Base-by-base conservation (phyloP, 2,113 vertebrate genomes). In the Blennius ocellaris region DNA sequence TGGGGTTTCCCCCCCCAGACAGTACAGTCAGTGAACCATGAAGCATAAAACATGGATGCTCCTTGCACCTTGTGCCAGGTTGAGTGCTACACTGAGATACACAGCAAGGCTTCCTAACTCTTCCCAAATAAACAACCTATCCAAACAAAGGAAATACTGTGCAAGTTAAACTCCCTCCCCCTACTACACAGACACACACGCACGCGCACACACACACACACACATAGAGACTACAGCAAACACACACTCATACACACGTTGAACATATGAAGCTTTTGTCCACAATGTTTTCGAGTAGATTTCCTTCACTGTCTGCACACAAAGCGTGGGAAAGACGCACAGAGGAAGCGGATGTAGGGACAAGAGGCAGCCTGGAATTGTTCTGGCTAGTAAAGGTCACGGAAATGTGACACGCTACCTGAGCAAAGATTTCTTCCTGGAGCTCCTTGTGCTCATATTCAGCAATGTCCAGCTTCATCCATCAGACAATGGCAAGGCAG, bases 291-390 rank as follows among this genome's bases (percentile, higher is more conserved):
- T 89, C 78, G 68, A 87, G 88, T 89, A 89, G 90, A 85, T 91
- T 94, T 93, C 92, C 94, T 93, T 92, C 90, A 86, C 86, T 92
- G 90, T 93, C 91, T 81, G 78, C 78, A 73, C 77, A 75, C 80
- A 54, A 83, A 91, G 90, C 93, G 93, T 95, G 94, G 93, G 93
- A 95, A 95, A 93, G 90, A 92, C 89, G 85, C 87, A 82, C 76
- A 82, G 82, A 94, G 94, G 93, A 94, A 94, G 85, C 89, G 91
- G 92, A 92, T 75, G 67, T 84, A 67, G 80, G 83, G 81, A 69
- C 90, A 89, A 90, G 85, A 93, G 91, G 83, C 87, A 82, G 88
- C 90, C 90, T 94, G 90, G 90, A 92, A 94, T 94, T 94, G 94
- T 94, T 94, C 92, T 92, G 78, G 78, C 85, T 5, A 68, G 85